Percentiles rank a stretch among this genome's conserved stretches.
phyloP scores from a whole-genome alignment of 2,113 vertebrate species.

The Hydrolagus affinis region DNA sequence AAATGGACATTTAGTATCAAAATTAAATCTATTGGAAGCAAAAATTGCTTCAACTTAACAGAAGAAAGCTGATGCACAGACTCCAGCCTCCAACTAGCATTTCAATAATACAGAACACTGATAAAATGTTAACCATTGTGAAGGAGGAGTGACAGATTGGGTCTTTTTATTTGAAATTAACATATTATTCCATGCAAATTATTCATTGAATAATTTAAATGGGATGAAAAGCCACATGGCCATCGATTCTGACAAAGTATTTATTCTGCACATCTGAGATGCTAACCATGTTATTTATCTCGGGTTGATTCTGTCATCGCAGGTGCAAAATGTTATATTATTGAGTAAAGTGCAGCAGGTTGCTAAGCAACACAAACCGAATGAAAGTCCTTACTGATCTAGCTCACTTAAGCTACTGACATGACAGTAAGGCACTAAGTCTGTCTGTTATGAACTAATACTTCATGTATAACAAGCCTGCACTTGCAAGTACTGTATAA shows the following conservation, averaged over 20 bases:
- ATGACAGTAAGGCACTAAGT: too few species aligned
- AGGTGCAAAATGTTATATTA: slow-evolving; percentile 15
- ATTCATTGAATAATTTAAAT: background rate
- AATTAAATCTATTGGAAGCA: background rate
- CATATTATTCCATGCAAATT: background rate
- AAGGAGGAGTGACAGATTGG: background rate
- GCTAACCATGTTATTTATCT: background rate
- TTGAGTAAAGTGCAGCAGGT: background rate
- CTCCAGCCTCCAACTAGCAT: background rate
- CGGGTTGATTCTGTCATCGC: background rate
- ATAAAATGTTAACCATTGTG: background rate
- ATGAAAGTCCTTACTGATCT: background rate
- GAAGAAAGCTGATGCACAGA: background rate
- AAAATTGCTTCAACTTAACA: background rate
- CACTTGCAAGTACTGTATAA: too few species aligned
- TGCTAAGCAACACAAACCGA: slow-evolving; percentile 2
- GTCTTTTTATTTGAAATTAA: background rate
- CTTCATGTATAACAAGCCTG: too few species aligned
- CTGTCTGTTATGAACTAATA: too few species aligned
- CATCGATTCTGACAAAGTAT: background rate
- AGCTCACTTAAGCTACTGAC: background rate
- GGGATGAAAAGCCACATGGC: background rate
- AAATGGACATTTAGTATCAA: background rate
- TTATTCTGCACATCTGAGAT: background rate
- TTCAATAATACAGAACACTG: background rate